phyloP scores from a whole-genome alignment of 2,113 vertebrate species.

The Thryonomys swinderianus region DNA sequence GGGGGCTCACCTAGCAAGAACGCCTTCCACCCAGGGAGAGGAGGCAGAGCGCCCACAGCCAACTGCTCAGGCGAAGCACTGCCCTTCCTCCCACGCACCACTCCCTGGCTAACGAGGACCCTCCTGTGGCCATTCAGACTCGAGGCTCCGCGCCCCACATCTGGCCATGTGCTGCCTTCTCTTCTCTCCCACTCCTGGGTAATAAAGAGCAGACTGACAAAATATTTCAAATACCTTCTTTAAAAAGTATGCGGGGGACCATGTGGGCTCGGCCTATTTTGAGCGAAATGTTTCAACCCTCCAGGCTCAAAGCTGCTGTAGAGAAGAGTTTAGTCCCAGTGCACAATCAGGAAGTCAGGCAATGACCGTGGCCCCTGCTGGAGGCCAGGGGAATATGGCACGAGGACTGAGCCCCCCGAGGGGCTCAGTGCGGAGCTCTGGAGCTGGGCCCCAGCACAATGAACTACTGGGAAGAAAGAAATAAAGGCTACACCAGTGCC shows the following conservation, averaged over 20 bases:
- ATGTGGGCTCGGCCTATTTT: conserved; percentile 64
- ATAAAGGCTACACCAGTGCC: not conserved
- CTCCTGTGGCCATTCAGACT: not conserved
- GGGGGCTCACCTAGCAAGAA: not conserved
- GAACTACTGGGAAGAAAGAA: accelerated
- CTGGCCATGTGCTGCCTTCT: conserved; percentile 61
- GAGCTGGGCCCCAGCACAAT: too few species aligned
- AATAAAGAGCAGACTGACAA: conserved; percentile 72
- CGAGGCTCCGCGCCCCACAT: conserved; percentile 32
- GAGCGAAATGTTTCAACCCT: conserved; percentile 54
- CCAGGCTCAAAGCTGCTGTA: not conserved
- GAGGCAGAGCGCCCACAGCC: not conserved
- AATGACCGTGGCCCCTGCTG: accelerated
- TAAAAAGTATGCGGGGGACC: conserved; percentile 53
- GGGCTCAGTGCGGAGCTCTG: not conserved
- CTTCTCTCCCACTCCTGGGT: conserved; percentile 36
- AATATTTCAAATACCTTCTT: conserved; percentile 75
- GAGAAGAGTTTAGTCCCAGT: not conserved
- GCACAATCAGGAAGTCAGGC: not conserved
- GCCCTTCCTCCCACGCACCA: not conserved
- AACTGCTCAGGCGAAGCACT: not conserved
- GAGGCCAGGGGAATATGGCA: too few species aligned
- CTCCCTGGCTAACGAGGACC: not conserved
- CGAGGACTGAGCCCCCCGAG: too few species aligned
- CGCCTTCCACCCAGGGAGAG: not conserved